phyloP scores from a whole-genome alignment of 2,888 invertebrate species.

The Sisyra nigra region DNA sequence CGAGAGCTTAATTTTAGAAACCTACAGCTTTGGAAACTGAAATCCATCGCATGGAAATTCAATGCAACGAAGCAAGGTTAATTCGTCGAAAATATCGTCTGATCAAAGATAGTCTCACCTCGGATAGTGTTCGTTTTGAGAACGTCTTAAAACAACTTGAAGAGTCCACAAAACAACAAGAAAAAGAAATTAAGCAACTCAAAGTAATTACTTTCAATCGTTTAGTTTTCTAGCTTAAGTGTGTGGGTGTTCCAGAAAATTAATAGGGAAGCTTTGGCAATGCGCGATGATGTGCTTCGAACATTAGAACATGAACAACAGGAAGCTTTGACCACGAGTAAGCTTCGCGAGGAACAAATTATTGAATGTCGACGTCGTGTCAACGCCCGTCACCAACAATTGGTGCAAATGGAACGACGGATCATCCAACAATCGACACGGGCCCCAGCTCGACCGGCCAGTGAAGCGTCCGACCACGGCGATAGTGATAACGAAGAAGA shows the following conservation, averaged over 20 bases:
- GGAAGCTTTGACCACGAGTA: slow-evolving; percentile 47
- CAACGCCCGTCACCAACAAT: slow-evolving; percentile 49
- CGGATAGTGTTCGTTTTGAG: slow-evolving; percentile 58
- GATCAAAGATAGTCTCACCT: slow-evolving; percentile 49
- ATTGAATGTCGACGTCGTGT: slow-evolving; percentile 51
- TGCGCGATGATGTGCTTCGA: slow-evolving; percentile 51
- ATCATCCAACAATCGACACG: slow-evolving; percentile 37
- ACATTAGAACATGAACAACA: slow-evolving; percentile 54
- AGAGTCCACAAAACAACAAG: slow-evolving; percentile 47
- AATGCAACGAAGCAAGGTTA: slow-evolving; percentile 67
- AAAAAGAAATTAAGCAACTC: slow-evolving; percentile 55
- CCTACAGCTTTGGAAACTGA: slow-evolving; percentile 47
- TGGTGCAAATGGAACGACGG: slow-evolving; percentile 61
- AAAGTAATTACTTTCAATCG: slow-evolving; percentile 26
- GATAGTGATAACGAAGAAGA: slow-evolving; percentile 30
- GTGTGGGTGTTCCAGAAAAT: slow-evolving; percentile 32
- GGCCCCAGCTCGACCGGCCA: slow-evolving; percentile 5
- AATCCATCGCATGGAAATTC: slow-evolving; percentile 63
- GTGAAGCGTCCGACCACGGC: slow-evolving; percentile 27
- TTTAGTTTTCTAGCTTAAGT: neutral
- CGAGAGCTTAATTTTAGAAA: too few relatives aligned
- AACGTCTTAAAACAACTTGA: slow-evolving; percentile 53
- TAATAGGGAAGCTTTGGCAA: slow-evolving; percentile 55
- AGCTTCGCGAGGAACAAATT: slow-evolving; percentile 44
- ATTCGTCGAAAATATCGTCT: slow-evolving; percentile 60